These are phyloP conservation scores for Papio anubis DNA, from an alignment of 2,113 vertebrate genomes.

Conservation along the genomic window DNA sequence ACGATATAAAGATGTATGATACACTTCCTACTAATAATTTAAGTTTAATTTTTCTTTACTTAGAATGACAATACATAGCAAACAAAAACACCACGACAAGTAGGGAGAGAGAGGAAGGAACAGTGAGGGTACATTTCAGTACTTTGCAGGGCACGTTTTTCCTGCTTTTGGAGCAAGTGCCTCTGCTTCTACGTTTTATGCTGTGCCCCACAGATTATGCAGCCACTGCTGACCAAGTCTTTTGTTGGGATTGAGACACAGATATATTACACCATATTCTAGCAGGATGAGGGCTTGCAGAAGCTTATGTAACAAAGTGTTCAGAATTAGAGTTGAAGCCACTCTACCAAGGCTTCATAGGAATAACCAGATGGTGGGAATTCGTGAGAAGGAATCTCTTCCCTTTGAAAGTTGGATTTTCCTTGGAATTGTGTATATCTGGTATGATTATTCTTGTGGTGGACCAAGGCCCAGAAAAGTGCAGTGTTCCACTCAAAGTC, in stretches of 20 bases:
- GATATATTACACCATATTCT: background rate
- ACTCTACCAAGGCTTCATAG: background rate
- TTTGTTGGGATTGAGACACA: background rate
- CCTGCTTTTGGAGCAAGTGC: background rate
- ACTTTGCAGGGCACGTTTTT: background rate
- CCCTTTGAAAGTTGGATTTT: background rate
- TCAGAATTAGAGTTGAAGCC: rapidly evolving
- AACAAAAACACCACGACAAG: background rate
- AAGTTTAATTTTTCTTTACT: background rate
- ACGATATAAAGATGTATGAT: background rate
- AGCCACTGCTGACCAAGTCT: background rate
- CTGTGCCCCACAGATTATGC: background rate
- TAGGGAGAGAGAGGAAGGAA: background rate
- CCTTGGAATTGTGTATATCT: background rate
- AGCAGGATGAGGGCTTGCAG: background rate
- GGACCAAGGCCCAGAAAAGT: background rate
- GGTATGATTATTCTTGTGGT: background rate
- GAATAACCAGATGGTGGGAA: too few relatives aligned
- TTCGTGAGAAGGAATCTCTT: background rate
- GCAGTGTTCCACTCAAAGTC: background rate
- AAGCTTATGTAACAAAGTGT: rapidly evolving
- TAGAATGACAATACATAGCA: background rate
- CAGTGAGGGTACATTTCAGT: background rate
- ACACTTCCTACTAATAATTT: background rate
- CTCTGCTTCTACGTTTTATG: background rate